Percentiles rank a stretch among this genome's conserved stretches.
Evolutionary conservation across 2,113 vertebrate species (phyloP).

Genomic region (Pica pica): DNA sequence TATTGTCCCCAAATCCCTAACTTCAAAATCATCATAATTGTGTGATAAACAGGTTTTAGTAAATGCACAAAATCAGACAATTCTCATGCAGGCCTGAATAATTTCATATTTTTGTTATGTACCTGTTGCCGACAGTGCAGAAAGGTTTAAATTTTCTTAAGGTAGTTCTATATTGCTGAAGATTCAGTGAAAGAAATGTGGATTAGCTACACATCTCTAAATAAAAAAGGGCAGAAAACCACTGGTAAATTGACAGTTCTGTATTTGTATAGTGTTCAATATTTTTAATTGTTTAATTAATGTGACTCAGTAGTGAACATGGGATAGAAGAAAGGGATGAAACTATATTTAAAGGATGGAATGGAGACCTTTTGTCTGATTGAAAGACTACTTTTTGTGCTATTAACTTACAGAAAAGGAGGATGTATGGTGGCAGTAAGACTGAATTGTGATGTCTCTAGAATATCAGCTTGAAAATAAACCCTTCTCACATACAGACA

Average conservation of each 20-base stretch:
- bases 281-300: not conserved
- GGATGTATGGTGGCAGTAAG: not conserved
- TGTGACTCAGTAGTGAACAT: not conserved
- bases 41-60: not conserved
- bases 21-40: not conserved
- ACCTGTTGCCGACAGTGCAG: not conserved
- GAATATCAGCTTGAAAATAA: not conserved
- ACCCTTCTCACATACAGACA: not conserved
- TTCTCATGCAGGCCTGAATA: not conserved
- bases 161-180: not conserved
- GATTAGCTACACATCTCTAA: not conserved
- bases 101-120: not conserved
- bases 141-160: not conserved
- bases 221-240: not conserved
- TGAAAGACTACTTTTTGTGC: not conserved
- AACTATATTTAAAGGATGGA: not conserved
- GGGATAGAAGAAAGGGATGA: not conserved
- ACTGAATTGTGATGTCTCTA: not conserved
- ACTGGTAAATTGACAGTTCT: not conserved
- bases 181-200: not conserved
- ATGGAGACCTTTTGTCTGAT: not conserved
- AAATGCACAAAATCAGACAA: not conserved
- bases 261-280: not conserved
- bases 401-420: not conserved
- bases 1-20: not conserved